Percentiles rank a stretch among this genome's conserved stretches.
These are phyloP conservation scores for Drosophila bocki DNA, from an alignment of 1,140 invertebrate species.

Conservation along the genomic window DNA sequence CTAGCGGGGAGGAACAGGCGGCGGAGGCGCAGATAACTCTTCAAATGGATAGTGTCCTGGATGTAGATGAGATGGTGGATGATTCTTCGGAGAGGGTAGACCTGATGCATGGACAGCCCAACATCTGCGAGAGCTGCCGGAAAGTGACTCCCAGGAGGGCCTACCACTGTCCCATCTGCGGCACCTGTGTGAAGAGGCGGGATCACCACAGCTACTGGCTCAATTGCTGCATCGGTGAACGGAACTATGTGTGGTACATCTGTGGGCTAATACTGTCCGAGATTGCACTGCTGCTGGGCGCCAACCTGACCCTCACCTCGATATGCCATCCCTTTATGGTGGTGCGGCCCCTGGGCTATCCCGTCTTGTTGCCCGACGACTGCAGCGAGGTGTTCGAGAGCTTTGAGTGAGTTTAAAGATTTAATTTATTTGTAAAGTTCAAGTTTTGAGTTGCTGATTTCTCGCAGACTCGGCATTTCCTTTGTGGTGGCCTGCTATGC, in stretches of 20 bases:
- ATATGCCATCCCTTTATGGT: constrained; percentile 85
- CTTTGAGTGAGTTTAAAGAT: constrained; percentile 71
- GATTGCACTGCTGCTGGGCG: constrained; percentile 78
- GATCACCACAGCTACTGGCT: constrained; percentile 85
- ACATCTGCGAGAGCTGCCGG: constrained; percentile 73
- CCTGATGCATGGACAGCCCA: constrained; percentile 63
- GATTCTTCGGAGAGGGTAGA: constrained; percentile 36
- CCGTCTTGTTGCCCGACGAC: constrained; percentile 85
- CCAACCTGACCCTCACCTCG: constrained; percentile 85
- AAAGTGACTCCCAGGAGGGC: constrained; percentile 69
- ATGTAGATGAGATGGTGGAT: constrained; percentile 44
- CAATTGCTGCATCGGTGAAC: constrained; percentile 86
- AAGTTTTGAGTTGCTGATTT: background rate
- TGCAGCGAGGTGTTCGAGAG: constrained; percentile 85
- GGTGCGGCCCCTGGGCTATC: constrained; percentile 68
- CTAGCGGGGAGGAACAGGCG: constrained; percentile 68
- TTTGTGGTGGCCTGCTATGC: constrained; percentile 78
- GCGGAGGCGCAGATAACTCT: constrained; percentile 62
- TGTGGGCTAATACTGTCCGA: constrained; percentile 71
- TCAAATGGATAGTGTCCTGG: constrained; percentile 63
- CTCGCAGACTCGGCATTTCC: constrained; percentile 65
- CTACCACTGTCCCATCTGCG: constrained; percentile 76
- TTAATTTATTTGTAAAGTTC: background rate
- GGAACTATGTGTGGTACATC: constrained; percentile 85
- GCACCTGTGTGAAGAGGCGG: constrained; percentile 72